Evolutionary conservation across 2,888 invertebrate species (phyloP).

Genomic region (Leucophora obtusa): DNA sequence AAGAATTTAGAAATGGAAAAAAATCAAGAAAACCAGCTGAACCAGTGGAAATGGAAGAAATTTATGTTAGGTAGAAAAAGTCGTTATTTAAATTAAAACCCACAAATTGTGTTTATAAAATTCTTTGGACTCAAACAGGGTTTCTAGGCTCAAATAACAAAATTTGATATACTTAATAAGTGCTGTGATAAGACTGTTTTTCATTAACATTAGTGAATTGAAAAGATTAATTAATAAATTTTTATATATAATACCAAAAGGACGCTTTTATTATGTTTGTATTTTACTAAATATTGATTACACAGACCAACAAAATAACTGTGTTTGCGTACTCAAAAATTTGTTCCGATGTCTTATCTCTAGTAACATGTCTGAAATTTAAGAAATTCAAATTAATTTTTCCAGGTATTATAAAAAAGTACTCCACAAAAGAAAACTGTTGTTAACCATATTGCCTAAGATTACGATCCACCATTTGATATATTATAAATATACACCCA

Average conservation of each 20-base stretch:
- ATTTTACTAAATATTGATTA: too few species aligned
- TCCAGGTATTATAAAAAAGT: too few species aligned
- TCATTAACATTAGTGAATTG: conserved; percentile 12
- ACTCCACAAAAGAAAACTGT: too few species aligned
- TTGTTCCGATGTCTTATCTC: too few species aligned
- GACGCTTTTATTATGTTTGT: background rate
- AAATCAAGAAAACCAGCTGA: conserved; percentile 53
- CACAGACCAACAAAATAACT: too few species aligned
- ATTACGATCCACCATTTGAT: too few species aligned
- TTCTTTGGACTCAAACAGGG: background rate
- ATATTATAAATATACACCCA: too few species aligned
- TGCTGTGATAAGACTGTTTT: conserved; percentile 60
- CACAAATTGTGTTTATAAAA: background rate
- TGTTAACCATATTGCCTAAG: too few species aligned
- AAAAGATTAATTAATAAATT: background rate
- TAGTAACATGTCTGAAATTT: too few species aligned
- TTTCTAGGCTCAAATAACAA: too few species aligned
- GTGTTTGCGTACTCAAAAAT: too few species aligned
- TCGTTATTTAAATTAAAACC: background rate
- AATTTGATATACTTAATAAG: conserved; percentile 28
- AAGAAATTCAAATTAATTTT: too few species aligned
- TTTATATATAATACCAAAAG: conserved; percentile 3
- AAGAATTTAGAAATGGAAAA: conserved; percentile 71
- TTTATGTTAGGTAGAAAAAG: conserved; percentile 61
- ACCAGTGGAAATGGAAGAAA: conserved; percentile 71